phyloP scores from a whole-genome alignment of 2,888 invertebrate species.

The Pachymerium ferrugineum region DNA sequence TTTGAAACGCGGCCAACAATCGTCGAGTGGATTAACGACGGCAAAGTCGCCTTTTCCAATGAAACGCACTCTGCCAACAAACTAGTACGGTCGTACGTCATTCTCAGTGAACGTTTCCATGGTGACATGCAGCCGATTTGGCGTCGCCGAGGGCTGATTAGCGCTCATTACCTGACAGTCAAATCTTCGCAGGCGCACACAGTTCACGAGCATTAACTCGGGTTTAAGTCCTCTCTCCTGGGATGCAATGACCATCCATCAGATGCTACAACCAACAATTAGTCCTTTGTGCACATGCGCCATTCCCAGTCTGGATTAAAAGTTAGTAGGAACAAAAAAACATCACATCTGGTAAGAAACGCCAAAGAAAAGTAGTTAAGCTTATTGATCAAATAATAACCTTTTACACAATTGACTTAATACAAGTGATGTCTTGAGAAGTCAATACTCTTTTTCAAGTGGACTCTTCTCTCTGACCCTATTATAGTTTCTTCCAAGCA shows the following conservation, averaged over 20 bases:
- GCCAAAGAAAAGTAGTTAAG: no score
- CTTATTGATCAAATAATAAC: no score
- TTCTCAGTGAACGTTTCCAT: neutral
- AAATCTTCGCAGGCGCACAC: conserved; percentile 21
- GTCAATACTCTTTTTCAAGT: no score
- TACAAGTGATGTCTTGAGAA: no score
- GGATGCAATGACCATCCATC: conserved; percentile 27
- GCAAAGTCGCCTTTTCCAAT: conserved; percentile 14
- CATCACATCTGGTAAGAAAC: no score
- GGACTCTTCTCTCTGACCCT: no score
- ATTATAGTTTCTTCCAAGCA: no score
- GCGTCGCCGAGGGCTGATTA: conserved; percentile 24
- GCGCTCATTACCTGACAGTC: conserved; percentile 27
- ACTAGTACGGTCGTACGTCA: neutral
- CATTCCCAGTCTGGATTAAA: neutral
- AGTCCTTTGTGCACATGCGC: conserved; percentile 23
- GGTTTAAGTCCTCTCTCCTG: conserved; percentile 15
- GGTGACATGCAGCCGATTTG: neutral
- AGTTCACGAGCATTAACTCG: conserved; percentile 23
- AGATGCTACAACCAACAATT: conserved; percentile 21
- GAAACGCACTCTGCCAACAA: neutral
- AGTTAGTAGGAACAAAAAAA: no score
- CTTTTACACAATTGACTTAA: no score
- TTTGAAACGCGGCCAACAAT: conserved; percentile 17
- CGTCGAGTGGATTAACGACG: neutral